Evolutionary conservation across 2,113 vertebrate species (phyloP), one percentile per base, ranked within the genome.

Genomic region (Anhinga rufa): DNA sequence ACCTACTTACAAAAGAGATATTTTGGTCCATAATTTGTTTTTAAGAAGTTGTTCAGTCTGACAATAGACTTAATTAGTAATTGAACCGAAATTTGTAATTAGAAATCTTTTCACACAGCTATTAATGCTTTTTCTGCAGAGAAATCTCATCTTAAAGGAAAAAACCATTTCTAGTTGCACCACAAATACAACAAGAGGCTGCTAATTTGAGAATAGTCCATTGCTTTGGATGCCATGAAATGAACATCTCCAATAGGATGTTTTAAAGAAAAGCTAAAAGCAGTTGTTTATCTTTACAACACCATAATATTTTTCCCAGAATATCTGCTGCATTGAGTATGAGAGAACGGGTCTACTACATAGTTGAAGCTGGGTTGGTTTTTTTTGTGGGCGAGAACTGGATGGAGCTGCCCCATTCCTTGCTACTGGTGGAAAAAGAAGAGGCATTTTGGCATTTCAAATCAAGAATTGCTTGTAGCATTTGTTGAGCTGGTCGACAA

Each of bases 21-120:
- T 95, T 97, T 96, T 96, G 55, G 90, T 93, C 85, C 84, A 86
- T 95, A 91, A 95, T 96, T 97, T 97, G 82, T 97, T 97, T 96
- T 87, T 92, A 90, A 91, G 31, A 94, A 93, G 66, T 92, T 95
- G 19, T 79, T 94, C 93, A 42, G 66, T 76, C 86, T 90, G 76
- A 96, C 93, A 95, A 96, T 96, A 93, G 89, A 61, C 52, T 88
- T 96, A 95, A 97, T 97, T 93, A 96, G 94, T 64, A 96, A 96
- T 91, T 96, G 85, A 95, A 87, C 15, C 14, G 29, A 95, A 97
- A 76, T 87, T 97, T 92, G 92, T 92, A 97, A 97, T 97, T 97
- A 97, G 92, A 95, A 94, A 88, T 96, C 90, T 93, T 96, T 94
- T 96, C 92, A 95, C 68, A 80, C 8, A 44, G 75, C 91, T 95